Evolutionary conservation across 2,888 invertebrate species (phyloP).

Genomic region (Drosophila prostipennis): DNA sequence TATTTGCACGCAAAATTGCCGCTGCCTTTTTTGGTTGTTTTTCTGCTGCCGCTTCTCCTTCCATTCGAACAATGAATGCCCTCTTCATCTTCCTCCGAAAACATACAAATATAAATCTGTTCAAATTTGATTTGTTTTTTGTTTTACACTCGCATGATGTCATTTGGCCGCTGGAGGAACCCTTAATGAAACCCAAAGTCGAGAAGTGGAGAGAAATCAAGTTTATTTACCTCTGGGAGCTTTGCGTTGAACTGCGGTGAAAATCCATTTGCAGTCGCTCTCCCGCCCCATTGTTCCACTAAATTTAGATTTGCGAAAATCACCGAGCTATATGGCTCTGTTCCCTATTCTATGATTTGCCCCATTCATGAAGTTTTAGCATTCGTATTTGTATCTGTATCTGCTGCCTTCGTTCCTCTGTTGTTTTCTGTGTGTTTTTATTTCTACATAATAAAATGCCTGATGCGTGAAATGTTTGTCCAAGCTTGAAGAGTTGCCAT

Average conservation of each 20-base stretch:
- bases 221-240: conserved; percentile 42
- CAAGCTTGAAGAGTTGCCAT: conserved; percentile 82
- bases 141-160: conserved; percentile 33
- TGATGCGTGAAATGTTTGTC: conserved; percentile 83
- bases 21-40: conserved; percentile 52
- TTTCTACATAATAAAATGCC: conserved; percentile 79
- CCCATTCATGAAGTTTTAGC: conserved; percentile 44
- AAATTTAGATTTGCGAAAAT: conserved; percentile 45
- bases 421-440: conserved; percentile 35
- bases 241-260: conserved; percentile 27
- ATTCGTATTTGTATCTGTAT: conserved; percentile 39
- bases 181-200: conserved; percentile 43
- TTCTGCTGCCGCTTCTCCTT: conserved; percentile 55
- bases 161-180: conserved; percentile 24
- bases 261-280: conserved; percentile 30
- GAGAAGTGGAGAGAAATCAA: conserved; percentile 37
- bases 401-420: conserved; percentile 14
- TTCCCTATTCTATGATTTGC: conserved; percentile 39
- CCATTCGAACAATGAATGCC: too few relatives aligned
- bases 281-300: conserved; percentile 35
- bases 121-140: conserved; percentile 50
- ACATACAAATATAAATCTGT: conserved; percentile 53
- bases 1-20: conserved; percentile 83
- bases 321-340: conserved; percentile 9
- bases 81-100: conserved; percentile 40